A percentile compares a stretch with the other conserved stretches of the same genome.
phyloP scores from a whole-genome alignment of 2,797 vertebrate species.

The Megalops cyprinoides region DNA sequence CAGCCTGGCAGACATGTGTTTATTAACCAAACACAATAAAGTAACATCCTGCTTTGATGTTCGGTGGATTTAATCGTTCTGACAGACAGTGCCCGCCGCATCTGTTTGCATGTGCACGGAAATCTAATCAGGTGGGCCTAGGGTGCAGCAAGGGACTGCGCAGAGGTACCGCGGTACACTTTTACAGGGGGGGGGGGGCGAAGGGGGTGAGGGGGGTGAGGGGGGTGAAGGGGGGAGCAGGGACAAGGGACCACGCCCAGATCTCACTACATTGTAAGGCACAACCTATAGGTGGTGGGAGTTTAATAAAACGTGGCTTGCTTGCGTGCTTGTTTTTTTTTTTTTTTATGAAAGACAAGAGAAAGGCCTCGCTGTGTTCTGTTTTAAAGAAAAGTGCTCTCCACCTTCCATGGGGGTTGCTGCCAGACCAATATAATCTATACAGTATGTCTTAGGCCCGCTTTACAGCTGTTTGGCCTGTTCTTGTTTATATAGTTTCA shows the following conservation, averaged over 20 bases:
- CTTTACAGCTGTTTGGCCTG: neutral
- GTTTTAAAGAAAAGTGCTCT: neutral
- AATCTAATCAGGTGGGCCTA: conserved; percentile 23
- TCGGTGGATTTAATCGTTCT: conserved; percentile 21
- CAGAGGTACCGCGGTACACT: neutral
- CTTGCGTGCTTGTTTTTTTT: neutral
- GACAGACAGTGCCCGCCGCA: conserved; percentile 20
- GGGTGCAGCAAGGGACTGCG: neutral
- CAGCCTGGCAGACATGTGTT: conserved; percentile 1
- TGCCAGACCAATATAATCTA: neutral
- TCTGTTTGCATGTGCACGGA: conserved; percentile 12
- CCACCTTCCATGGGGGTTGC: neutral
- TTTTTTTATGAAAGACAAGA: neutral
- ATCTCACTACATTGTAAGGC: neutral
- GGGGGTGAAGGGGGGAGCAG: too few species aligned
- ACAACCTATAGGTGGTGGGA: neutral
- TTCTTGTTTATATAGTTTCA: neutral
- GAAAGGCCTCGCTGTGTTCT: neutral
- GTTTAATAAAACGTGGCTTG: neutral
- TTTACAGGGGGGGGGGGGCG: too few species aligned
- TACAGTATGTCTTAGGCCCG: neutral
- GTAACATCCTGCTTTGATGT: conserved; percentile 31
- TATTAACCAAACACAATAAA: conserved; percentile 28
- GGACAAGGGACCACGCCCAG: neutral
- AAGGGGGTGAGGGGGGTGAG: too few species aligned